These are phyloP conservation scores for Empidonax traillii DNA, from an alignment of 2,113 vertebrate genomes.

Conservation along the genomic window DNA sequence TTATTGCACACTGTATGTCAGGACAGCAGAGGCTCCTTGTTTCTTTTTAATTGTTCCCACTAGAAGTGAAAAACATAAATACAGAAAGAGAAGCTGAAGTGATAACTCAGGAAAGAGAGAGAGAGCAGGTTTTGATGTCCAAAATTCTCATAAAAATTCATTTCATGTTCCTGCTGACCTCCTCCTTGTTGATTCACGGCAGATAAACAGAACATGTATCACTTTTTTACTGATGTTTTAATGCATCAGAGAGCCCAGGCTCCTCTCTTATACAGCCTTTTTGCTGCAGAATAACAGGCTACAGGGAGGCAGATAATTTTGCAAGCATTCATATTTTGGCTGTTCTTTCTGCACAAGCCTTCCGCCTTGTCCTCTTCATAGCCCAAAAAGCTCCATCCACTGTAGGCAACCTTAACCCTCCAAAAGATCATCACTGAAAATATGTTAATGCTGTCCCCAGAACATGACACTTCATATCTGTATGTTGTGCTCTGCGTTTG, in stretches of 20 bases:
- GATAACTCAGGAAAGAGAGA: background rate
- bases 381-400: background rate
- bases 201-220: background rate
- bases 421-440: background rate
- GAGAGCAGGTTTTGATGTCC: background rate
- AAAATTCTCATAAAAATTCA: background rate
- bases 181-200: conserved; percentile 1
- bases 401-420: background rate
- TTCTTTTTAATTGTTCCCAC: conserved; percentile 25
- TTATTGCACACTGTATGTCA: conserved; percentile 38
- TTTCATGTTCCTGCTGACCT: background rate
- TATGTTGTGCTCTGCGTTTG: background rate
- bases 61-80: conserved; percentile 21
- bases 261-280: background rate
- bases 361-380: background rate
- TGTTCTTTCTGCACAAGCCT: background rate
- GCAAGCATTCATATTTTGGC: background rate
- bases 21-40: conserved; percentile 5
- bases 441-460: background rate
- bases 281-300: background rate
- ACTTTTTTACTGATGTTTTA: background rate
- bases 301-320: background rate
- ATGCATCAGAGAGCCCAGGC: background rate
- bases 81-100: background rate
- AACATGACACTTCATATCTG: background rate